A percentile compares a stretch with the other conserved stretches of the same genome.
Evolutionary conservation across 2,888 invertebrate genomes (phyloP).

Genomic region (Cheiracanthium punctorium): DNA sequence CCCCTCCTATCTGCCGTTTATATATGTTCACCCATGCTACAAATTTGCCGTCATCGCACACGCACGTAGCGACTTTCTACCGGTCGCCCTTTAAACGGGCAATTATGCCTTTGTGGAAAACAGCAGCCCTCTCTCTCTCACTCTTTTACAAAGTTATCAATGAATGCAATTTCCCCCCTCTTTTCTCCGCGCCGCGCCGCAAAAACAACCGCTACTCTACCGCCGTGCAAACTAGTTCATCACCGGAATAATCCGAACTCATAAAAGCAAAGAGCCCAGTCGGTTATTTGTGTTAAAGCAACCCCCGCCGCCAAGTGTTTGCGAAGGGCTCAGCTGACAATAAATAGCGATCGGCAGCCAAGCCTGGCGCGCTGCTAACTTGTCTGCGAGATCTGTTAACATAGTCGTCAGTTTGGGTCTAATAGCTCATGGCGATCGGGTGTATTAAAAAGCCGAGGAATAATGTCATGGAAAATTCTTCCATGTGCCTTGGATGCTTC

Average conservation of each 20-base stretch:
- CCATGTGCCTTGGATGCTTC: slow-evolving; percentile 56
- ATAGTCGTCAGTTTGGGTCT: slow-evolving; percentile 66
- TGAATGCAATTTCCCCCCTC: slow-evolving; percentile 22
- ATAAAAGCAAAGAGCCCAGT: slow-evolving; percentile 35
- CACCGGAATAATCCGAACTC: slow-evolving; percentile 49
- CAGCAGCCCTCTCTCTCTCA: slow-evolving; percentile 9
- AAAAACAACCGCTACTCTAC: slow-evolving; percentile 40
- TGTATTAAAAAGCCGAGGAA: slow-evolving; percentile 40
- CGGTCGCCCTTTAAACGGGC: too few relatives aligned
- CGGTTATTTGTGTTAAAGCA: slow-evolving; percentile 57
- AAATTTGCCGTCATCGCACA: too few relatives aligned
- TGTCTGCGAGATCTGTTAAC: slow-evolving; percentile 68
- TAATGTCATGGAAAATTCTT: slow-evolving; percentile 63
- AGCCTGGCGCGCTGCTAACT: slow-evolving; percentile 67
- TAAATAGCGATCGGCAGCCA: slow-evolving; percentile 68
- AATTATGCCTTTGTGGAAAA: too few relatives aligned
- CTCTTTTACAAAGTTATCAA: slow-evolving; percentile 47
- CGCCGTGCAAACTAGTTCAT: slow-evolving; percentile 43
- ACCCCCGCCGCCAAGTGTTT: slow-evolving; percentile 66
- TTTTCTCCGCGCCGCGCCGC: slow-evolving; percentile 13
- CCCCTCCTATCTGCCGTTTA: too few relatives aligned
- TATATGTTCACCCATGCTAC: too few relatives aligned
- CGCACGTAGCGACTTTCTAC: too few relatives aligned
- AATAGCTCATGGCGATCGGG: slow-evolving; percentile 69
- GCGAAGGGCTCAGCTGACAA: slow-evolving; percentile 56